Conservation (phyloP, 2,113 vertebrate species). For the Sander lucioperca region DNA sequence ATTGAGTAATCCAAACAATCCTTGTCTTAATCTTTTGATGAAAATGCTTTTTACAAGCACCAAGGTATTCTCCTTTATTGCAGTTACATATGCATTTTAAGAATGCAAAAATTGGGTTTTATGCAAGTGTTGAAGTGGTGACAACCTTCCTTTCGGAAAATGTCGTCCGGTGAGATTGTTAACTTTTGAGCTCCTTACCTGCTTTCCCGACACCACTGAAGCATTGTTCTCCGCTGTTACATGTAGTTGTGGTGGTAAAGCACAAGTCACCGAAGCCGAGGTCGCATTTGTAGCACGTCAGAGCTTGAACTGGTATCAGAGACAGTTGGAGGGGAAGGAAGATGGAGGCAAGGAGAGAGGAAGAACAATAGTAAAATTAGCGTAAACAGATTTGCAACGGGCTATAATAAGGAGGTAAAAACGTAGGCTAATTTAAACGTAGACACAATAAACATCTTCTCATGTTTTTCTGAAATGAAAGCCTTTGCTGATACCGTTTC, state of each 20-base stretch:
- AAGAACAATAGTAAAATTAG: not conserved
- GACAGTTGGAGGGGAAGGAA: not conserved
- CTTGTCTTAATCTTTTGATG: not conserved
- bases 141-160: not conserved
- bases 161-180: not conserved
- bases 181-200: conserved; percentile 68
- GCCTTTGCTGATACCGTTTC: not conserved
- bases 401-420: not conserved
- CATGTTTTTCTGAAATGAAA: not conserved
- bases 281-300: conserved; percentile 82
- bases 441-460: not conserved
- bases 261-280: conserved; percentile 54
- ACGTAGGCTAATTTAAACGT: not conserved
- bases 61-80: not conserved
- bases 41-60: not conserved
- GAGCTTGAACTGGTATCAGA: conserved; percentile 70
- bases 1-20: not conserved
- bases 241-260: conserved; percentile 32
- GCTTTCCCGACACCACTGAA: conserved; percentile 71
- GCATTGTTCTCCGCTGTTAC: conserved; percentile 43
- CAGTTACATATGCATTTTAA: not conserved
- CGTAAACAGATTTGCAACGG: not conserved
- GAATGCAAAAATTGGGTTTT: not conserved
- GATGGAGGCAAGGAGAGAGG: not conserved
- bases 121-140: not conserved